Conservation (phyloP, 2,888 invertebrate genomes). For the Syritta pipiens region DNA sequence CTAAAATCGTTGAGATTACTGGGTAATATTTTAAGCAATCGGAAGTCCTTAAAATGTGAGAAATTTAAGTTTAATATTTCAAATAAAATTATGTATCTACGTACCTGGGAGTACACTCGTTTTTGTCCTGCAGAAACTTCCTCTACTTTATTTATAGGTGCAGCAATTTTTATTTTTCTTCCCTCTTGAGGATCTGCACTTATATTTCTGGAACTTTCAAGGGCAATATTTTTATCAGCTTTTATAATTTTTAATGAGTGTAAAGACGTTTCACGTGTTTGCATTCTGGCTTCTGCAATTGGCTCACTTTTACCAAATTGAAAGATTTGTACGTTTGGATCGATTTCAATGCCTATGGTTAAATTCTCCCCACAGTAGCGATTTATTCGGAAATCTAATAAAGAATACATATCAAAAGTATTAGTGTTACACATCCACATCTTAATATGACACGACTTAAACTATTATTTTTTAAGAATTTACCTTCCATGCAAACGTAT, state of each 20-base stretch:
- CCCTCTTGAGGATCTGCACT: slow-evolving; percentile 3
- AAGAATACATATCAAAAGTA: background rate
- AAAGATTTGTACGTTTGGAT: slow-evolving; percentile 73
- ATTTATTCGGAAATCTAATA: slow-evolving; percentile 80
- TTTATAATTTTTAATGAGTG: slow-evolving; percentile 73
- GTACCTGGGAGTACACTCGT: slow-evolving; percentile 72
- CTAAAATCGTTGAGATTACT: slow-evolving; percentile 71
- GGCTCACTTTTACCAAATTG: slow-evolving; percentile 65
- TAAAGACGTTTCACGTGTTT: slow-evolving; percentile 69
- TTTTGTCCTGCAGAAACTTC: slow-evolving; percentile 35
- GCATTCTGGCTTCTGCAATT: slow-evolving; percentile 70
- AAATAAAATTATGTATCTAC: background rate
- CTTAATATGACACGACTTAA: background rate
- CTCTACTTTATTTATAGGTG: slow-evolving; percentile 37
- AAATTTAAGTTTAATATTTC: background rate
- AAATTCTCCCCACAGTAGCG: slow-evolving; percentile 82
- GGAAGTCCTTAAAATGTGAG: slow-evolving; percentile 70
- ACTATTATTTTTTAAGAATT: slow-evolving; percentile 72
- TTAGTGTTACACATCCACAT: background rate
- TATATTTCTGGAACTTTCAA: slow-evolving; percentile 27
- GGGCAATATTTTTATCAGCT: slow-evolving; percentile 51
- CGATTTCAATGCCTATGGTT: slow-evolving; percentile 76
- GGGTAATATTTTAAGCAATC: slow-evolving; percentile 72
- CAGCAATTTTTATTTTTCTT: slow-evolving; percentile 48
- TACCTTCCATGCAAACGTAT: slow-evolving; percentile 88